phyloP scores from a whole-genome alignment of 2,113 vertebrate genomes.

The Cyprinodon brontotheroides region DNA sequence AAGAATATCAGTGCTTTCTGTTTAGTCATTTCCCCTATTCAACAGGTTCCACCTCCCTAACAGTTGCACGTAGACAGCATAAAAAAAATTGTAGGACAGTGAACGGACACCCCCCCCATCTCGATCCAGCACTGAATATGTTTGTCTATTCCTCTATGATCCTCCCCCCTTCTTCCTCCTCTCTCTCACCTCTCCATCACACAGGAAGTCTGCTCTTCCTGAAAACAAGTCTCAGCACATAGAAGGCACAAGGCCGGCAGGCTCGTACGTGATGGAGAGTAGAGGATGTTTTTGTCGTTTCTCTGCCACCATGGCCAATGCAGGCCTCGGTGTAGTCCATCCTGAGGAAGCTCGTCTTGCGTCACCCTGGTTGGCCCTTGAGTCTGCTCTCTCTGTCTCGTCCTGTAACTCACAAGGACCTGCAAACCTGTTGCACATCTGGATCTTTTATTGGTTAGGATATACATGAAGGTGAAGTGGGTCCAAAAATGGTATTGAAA shows the following conservation, averaged over 20 bases:
- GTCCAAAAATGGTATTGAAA: conserved; percentile 11
- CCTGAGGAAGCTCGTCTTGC: conserved; percentile 78
- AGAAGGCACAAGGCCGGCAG: conserved; percentile 70
- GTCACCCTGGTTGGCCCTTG: conserved; percentile 62
- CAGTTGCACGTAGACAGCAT: conserved; percentile 13
- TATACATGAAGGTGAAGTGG: not conserved
- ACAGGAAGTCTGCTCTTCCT: conserved; percentile 72
- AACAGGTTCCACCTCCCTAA: not conserved
- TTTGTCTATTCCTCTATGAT: conserved; percentile 39
- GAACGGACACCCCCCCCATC: conserved; percentile 3
- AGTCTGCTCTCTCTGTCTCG: conserved; percentile 47
- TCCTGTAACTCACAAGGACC: conserved; percentile 26
- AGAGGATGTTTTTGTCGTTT: conserved; percentile 83
- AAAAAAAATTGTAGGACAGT: not conserved
- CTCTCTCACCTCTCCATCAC: conserved; percentile 60
- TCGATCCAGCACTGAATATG: conserved; percentile 10
- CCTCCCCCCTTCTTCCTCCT: conserved; percentile 63
- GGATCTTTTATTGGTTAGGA: not conserved
- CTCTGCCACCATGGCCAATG: conserved; percentile 57
- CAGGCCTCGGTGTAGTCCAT: conserved; percentile 70
- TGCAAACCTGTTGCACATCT: not conserved
- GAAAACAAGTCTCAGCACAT: conserved; percentile 59
- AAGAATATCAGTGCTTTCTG: conserved; percentile 1
- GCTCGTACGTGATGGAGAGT: conserved; percentile 49
- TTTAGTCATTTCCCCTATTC: not conserved